Percentiles rank a stretch among this genome's conserved stretches.
These are phyloP conservation scores for Latrodectus geometricus DNA, from an alignment of 1,140 invertebrate genomes.

Conservation along the genomic window DNA sequence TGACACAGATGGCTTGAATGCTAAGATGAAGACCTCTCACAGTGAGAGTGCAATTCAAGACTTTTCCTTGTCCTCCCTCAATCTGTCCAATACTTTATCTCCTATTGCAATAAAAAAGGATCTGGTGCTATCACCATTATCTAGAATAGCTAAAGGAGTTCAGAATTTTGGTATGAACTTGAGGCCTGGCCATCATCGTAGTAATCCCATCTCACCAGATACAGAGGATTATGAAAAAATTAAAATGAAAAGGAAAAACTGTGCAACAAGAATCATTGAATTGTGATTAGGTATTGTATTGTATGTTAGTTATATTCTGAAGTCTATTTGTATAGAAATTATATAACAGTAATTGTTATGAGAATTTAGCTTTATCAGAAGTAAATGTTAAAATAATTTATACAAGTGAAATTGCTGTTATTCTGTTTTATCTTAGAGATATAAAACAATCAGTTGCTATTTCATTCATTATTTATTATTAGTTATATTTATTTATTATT, in stretches of 20 bases:
- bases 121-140: conserved; percentile 65
- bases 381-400: no score
- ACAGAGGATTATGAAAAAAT: conserved; percentile 52
- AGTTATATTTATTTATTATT: no score
- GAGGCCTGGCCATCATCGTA: conserved; percentile 68
- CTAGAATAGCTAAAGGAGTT: conserved; percentile 72
- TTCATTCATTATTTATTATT: no score
- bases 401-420: no score
- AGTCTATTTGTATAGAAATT: conserved; percentile 22
- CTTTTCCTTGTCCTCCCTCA: conserved; percentile 65
- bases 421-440: no score
- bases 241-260: conserved; percentile 47
- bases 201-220: conserved; percentile 27
- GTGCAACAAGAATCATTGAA: conserved; percentile 62
- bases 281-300: conserved; percentile 31
- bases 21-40: conserved; percentile 81
- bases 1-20: conserved; percentile 66
- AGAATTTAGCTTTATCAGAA: conserved; percentile 3
- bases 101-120: conserved; percentile 65
- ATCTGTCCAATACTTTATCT: conserved; percentile 59
- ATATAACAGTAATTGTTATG: not conserved
- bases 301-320: not conserved
- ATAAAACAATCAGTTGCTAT: no score
- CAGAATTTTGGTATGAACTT: conserved; percentile 83
- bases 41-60: conserved; percentile 82